Evolutionary conservation across 2,888 invertebrate genomes (phyloP).

Genomic region (Metellina segmentata): DNA sequence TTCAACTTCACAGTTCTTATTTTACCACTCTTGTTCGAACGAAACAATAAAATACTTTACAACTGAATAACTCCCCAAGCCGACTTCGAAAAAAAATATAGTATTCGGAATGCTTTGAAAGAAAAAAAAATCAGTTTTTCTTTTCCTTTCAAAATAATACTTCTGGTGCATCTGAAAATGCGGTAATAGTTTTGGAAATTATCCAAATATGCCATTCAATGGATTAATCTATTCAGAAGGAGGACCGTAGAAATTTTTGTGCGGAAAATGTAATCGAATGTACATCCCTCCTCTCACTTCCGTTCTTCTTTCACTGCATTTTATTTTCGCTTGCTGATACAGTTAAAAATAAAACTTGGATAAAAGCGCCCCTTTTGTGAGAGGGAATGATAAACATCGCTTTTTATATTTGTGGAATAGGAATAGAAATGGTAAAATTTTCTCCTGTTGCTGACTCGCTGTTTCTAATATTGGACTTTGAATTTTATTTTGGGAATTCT

Average conservation of each 20-base stretch:
- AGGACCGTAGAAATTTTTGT: slow-evolving; percentile 16
- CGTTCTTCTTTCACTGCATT: slow-evolving; percentile 21
- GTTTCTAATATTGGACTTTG: slow-evolving; percentile 6
- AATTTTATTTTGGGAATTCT: no score
- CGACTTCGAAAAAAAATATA: slow-evolving; percentile 28
- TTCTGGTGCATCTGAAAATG: slow-evolving; percentile 39
- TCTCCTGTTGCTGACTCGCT: slow-evolving; percentile 56
- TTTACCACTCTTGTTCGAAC: slow-evolving; percentile 17
- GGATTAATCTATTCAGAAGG: slow-evolving; percentile 21
- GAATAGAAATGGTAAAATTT: slow-evolving; percentile 8
- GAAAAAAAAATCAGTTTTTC: slow-evolving; percentile 31
- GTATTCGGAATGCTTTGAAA: slow-evolving; percentile 34
- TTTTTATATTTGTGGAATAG: slow-evolving; percentile 34
- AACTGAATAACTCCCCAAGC: slow-evolving; percentile 45
- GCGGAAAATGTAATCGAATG: slow-evolving; percentile 46
- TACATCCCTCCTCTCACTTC: slow-evolving; percentile 8
- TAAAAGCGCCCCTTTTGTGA: slow-evolving; percentile 41
- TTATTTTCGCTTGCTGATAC: slow-evolving; percentile 31
- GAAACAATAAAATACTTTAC: slow-evolving; percentile 53
- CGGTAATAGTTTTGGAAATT: slow-evolving; percentile 63
- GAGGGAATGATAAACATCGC: slow-evolving; percentile 44
- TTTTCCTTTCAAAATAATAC: slow-evolving; percentile 53
- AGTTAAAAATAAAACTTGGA: slow-evolving; percentile 38
- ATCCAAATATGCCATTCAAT: slow-evolving; percentile 52
- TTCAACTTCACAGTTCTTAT: neutral